phyloP scores from a whole-genome alignment of 2,113 vertebrate species.

The Brachirus orientalis region DNA sequence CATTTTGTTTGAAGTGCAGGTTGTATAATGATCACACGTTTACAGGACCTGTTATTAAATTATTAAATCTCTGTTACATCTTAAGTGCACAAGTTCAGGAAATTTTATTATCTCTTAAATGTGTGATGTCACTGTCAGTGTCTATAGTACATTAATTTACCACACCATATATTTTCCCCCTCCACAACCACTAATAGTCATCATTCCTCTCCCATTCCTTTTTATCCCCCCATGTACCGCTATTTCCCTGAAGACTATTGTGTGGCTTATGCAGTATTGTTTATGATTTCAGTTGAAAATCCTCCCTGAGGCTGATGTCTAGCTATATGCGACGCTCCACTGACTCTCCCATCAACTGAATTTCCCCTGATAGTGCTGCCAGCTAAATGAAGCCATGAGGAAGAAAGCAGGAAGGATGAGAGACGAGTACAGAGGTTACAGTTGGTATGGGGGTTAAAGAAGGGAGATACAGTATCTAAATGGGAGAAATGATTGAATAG shows the following conservation, averaged over 20 bases:
- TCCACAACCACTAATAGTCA: slow-evolving; percentile 62
- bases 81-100: slow-evolving; percentile 12
- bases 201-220: slow-evolving; percentile 41
- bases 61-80: background rate
- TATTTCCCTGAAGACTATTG: slow-evolving; percentile 63
- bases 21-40: too few species aligned
- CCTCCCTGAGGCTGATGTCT: slow-evolving; percentile 75
- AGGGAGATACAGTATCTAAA: slow-evolving; percentile 50
- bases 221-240: slow-evolving; percentile 41
- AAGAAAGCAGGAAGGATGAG: slow-evolving; percentile 42
- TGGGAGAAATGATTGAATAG: slow-evolving; percentile 54
- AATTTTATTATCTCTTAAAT: slow-evolving; percentile 12
- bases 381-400: slow-evolving; percentile 80
- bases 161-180: slow-evolving; percentile 63
- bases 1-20: too few species aligned
- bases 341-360: slow-evolving; percentile 82
- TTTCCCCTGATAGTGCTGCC: slow-evolving; percentile 82
- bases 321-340: slow-evolving; percentile 77
- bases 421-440: slow-evolving; percentile 52
- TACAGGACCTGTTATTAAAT: too few species aligned
- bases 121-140: slow-evolving; percentile 50
- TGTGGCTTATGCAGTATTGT: slow-evolving; percentile 79
- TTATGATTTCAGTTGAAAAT: slow-evolving; percentile 80
- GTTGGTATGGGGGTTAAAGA: slow-evolving; percentile 42
- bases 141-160: slow-evolving; percentile 66